phyloP scores from a whole-genome alignment of 2,888 invertebrate genomes.

The Linyphia triangularis region DNA sequence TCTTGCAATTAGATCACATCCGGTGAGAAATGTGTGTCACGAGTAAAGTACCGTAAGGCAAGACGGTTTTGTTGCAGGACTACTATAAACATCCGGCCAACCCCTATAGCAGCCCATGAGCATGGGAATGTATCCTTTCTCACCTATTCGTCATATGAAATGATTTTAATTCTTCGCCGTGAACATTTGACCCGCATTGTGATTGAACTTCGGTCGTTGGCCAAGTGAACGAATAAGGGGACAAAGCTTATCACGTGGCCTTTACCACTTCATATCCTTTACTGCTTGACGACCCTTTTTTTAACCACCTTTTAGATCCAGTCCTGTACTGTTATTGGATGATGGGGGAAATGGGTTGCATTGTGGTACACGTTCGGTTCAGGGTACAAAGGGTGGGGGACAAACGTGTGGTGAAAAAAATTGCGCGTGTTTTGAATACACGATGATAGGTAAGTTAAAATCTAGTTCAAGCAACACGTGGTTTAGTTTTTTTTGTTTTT shows the following conservation, averaged over 20 bases:
- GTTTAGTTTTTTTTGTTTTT: conserved; percentile 26
- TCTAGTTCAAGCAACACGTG: conserved; percentile 71
- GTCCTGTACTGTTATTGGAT: conserved; percentile 57
- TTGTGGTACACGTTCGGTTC: conserved; percentile 56
- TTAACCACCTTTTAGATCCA: conserved; percentile 1
- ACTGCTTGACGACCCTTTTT: conserved; percentile 29
- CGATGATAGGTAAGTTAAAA: conserved; percentile 34
- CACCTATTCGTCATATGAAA: not conserved
- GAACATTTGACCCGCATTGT: conserved; percentile 71
- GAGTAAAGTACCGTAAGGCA: conserved; percentile 11
- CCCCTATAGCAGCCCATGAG: conserved; percentile 5
- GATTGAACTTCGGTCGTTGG: conserved; percentile 57
- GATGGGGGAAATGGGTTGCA: conserved; percentile 44
- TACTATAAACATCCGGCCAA: conserved; percentile 6
- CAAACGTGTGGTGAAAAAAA: not conserved
- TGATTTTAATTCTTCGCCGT: conserved; percentile 18
- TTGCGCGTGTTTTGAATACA: conserved; percentile 49
- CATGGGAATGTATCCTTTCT: conserved; percentile 59
- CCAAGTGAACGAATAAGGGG: conserved; percentile 61
- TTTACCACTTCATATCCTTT: conserved; percentile 43
- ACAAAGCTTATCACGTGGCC: conserved; percentile 27
- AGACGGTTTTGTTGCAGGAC: not conserved
- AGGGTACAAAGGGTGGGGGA: conserved; percentile 26
- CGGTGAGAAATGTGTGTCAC: conserved; percentile 38
- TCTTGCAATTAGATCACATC: not conserved